These are phyloP conservation scores for Plagodis pulveraria DNA, from an alignment of 2,888 invertebrate species.

Conservation along the genomic window DNA sequence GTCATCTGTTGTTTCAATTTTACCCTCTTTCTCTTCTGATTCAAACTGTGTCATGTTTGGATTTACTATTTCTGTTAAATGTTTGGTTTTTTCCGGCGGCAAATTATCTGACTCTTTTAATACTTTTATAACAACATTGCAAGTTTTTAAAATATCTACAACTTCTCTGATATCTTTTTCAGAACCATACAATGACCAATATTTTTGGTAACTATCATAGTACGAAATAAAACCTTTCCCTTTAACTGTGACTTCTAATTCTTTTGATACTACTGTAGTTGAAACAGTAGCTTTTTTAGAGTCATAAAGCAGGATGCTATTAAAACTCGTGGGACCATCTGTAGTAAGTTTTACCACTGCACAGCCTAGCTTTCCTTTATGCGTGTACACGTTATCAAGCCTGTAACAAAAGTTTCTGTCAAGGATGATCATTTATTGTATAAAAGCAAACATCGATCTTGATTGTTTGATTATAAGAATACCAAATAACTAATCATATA, in stretches of 20 bases:
- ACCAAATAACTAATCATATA: too few species aligned
- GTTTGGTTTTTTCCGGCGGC: conserved; percentile 41
- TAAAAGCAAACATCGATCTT: too few species aligned
- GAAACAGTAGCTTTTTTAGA: conserved; percentile 69
- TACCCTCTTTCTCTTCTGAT: background rate
- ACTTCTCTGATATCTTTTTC: conserved; percentile 58
- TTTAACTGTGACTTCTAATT: conserved; percentile 61
- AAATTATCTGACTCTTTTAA: conserved; percentile 34
- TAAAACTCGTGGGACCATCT: conserved; percentile 19
- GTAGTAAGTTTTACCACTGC: conserved; percentile 67
- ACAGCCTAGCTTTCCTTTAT: conserved; percentile 71
- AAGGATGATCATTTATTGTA: too few species aligned
- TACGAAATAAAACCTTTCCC: conserved; percentile 63
- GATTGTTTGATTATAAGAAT: too few species aligned
- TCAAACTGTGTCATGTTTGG: conserved; percentile 4
- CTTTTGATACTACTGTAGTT: conserved; percentile 50
- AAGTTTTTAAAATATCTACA: conserved; percentile 50
- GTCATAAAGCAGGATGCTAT: conserved; percentile 70
- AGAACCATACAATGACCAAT: conserved; percentile 69
- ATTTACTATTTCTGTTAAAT: conserved; percentile 20
- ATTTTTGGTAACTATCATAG: conserved; percentile 66
- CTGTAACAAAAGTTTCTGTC: conserved; percentile 46
- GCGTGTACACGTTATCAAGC: conserved; percentile 58
- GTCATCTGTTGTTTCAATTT: background rate
- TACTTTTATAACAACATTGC: conserved; percentile 50